Percentiles rank a stretch among this genome's conserved stretches.
Evolutionary conservation across 2,113 vertebrate genomes (phyloP).

Genomic region (Macheiramphus alcinus): DNA sequence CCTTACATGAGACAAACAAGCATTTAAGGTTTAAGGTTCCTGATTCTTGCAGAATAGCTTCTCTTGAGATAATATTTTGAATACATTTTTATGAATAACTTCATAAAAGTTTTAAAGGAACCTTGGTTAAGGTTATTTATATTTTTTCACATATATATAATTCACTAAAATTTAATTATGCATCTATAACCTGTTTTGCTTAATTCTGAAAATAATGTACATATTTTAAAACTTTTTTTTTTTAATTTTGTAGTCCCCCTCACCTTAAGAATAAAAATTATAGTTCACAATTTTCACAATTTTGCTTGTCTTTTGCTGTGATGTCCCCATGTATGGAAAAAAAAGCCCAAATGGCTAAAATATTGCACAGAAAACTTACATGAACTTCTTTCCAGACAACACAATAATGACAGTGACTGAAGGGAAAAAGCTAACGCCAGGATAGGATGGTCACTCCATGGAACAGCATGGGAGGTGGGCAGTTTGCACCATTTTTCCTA

Average conservation of each 20-base stretch:
- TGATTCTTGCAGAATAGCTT: background rate
- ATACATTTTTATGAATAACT: background rate
- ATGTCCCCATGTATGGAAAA: background rate
- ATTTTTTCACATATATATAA: background rate
- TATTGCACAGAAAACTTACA: background rate
- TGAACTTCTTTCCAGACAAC: background rate
- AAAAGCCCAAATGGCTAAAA: background rate
- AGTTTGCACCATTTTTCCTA: background rate
- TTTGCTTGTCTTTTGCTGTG: background rate
- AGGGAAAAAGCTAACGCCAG: background rate
- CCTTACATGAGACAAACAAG: background rate
- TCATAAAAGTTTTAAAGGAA: background rate
- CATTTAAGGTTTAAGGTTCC: background rate
- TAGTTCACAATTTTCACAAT: background rate
- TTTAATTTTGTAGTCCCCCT: background rate
- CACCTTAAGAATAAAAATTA: background rate
- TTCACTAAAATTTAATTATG: background rate
- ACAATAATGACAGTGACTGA: background rate
- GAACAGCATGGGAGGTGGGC: accelerated
- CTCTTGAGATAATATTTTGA: background rate
- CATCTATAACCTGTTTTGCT: background rate
- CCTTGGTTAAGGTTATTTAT: background rate
- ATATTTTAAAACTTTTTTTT: background rate
- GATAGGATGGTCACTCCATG: background rate
- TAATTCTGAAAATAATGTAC: background rate